Base-by-base conservation (phyloP, 2,113 vertebrate species). In the Heteronetta atricapilla region DNA sequence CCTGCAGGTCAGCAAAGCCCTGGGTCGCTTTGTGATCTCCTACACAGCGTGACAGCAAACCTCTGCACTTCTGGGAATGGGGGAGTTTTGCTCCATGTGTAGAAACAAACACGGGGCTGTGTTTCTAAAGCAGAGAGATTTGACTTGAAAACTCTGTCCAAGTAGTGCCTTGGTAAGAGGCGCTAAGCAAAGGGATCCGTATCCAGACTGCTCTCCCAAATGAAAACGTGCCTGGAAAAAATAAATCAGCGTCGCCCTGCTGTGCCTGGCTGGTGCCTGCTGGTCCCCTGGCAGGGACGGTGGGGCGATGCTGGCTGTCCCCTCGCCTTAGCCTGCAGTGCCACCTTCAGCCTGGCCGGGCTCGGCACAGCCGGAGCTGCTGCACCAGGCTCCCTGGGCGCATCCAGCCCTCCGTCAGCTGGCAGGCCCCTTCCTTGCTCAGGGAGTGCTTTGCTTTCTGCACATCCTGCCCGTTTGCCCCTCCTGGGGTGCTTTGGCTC, bases 271-370 rank as follows among this genome's bases (percentile, higher is more conserved):
- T 11, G 4, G 16, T 53, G 14, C 42, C 69, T 4, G 52, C 48
- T 3, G 13, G 23, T 63, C 14, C 20, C 1, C 11, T 2, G 53
- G 6, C 63, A 64, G 34, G 13, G 23, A 31, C 33, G 36, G 16
- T 40, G 89, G 48, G 2, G 33, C 1, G 4, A 6, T 21, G 1
- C 44, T 13, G 28, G 48, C 11, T 21, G 69, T 78, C 59, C 59
- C 69, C 60, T 31, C 64, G 1, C 22, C 69, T 62, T 70, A 33
- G 76, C 77, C 84, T 68, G 67, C 94, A 95, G 88, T 94, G 95
- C 95, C 95, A 44, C 75, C 89, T 86, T 74, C 94, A 81, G 92
- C 86, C 75, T 9, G 10, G 40, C 76, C 36, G 13, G n/a, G 31
- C 85, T n/a, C 78, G 0, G 26, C 6, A 19, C 73, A 36, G 38